Evolutionary conservation across 1,140 invertebrate genomes (phyloP).

Genomic region (Drosophila seguyi): DNA sequence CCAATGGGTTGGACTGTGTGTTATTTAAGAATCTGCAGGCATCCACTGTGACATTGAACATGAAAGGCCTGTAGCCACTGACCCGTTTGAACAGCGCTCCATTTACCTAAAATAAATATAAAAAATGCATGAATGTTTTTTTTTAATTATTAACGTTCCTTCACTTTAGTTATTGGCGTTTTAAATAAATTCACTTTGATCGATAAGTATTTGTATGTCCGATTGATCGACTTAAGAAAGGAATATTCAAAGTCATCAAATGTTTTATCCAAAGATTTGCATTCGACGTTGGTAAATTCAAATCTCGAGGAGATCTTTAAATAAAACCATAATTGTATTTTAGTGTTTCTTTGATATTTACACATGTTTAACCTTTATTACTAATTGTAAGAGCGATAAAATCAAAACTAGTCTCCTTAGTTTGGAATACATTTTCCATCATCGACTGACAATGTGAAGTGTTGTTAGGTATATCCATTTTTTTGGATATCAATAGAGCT

Average conservation of each 20-base stretch:
- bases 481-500: too few relatives aligned
- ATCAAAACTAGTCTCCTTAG: neutral
- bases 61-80: slow-evolving; percentile 17
- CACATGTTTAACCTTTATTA: slow-evolving; percentile 1
- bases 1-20: neutral
- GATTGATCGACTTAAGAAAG: slow-evolving; percentile 16
- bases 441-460: neutral
- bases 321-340: neutral
- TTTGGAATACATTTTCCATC: neutral
- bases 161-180: slow-evolving; percentile 5
- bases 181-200: slow-evolving; percentile 15
- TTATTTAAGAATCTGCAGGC: slow-evolving; percentile 16
- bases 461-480: neutral
- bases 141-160: neutral
- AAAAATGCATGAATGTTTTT: neutral
- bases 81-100: neutral
- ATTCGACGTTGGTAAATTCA: slow-evolving; percentile 22
- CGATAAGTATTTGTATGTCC: slow-evolving; percentile 5
- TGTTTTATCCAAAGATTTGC: neutral
- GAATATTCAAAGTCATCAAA: slow-evolving; percentile 16
- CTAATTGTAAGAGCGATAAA: neutral
- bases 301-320: slow-evolving; percentile 1
- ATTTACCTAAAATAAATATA: slow-evolving; percentile 1
- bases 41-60: slow-evolving; percentile 22
- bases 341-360: neutral